These are phyloP conservation scores for Drosophila yooni DNA, from an alignment of 2,888 invertebrate species.

Conservation along the genomic window DNA sequence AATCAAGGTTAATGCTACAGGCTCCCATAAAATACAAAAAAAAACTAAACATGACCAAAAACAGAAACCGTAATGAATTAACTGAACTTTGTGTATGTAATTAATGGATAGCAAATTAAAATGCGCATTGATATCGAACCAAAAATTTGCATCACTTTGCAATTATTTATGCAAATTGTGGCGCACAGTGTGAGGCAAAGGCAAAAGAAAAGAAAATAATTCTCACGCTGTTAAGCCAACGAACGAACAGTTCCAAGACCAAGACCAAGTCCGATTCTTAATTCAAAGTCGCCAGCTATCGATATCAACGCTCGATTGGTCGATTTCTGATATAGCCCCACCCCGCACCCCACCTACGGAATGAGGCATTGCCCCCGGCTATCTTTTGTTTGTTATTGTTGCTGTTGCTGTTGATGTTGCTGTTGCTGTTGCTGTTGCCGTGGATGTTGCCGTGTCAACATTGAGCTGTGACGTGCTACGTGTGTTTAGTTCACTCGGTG, in stretches of 20 bases:
- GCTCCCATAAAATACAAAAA: slow-evolving; percentile 15
- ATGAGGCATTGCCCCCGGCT: slow-evolving; percentile 44
- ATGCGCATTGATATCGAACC: slow-evolving; percentile 37
- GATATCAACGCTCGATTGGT: slow-evolving; percentile 60
- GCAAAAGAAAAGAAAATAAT: slow-evolving; percentile 19
- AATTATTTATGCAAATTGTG: slow-evolving; percentile 76
- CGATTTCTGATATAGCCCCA: slow-evolving; percentile 56
- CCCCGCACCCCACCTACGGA: neutral
- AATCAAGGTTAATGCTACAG: slow-evolving; percentile 63
- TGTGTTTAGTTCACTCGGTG: slow-evolving; percentile 43
- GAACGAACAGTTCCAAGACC: slow-evolving; percentile 15
- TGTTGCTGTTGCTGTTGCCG: slow-evolving; percentile 12
- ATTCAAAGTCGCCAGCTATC: slow-evolving; percentile 36
- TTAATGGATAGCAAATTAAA: slow-evolving; percentile 62
- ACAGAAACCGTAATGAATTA: slow-evolving; percentile 20
- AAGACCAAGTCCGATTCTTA: slow-evolving; percentile 15
- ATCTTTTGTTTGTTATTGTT: slow-evolving; percentile 20
- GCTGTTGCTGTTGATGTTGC: neutral
- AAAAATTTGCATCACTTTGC: slow-evolving; percentile 70
- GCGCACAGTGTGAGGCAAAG: slow-evolving; percentile 24
- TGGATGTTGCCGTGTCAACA: slow-evolving; percentile 51
- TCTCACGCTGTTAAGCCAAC: slow-evolving; percentile 24
- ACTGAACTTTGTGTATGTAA: slow-evolving; percentile 47
- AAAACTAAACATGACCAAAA: slow-evolving; percentile 16
- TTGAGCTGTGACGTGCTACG: slow-evolving; percentile 9